A percentile compares a stretch with the other conserved stretches of the same genome.
Conservation (phyloP, 2,113 vertebrate species). For the Hydropotes inermis region DNA sequence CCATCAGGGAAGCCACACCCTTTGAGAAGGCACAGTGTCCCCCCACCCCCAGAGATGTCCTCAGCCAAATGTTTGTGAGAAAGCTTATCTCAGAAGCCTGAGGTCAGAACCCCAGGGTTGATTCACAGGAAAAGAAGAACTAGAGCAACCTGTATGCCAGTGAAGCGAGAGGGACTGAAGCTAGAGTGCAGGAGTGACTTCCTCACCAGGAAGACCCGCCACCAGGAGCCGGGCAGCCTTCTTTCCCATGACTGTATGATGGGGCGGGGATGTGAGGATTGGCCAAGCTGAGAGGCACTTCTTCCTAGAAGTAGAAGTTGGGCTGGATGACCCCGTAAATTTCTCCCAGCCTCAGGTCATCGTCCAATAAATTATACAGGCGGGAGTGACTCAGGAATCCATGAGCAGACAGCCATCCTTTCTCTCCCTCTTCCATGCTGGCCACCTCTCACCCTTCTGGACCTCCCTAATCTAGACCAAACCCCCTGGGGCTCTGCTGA, state of each 20-base stretch:
- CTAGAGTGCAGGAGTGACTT: not conserved
- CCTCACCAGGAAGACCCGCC: not conserved
- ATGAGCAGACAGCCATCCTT: not conserved
- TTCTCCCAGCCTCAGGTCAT: not conserved
- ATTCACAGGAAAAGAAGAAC: not conserved
- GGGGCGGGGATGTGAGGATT: accelerated
- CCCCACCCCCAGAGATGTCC: not conserved
- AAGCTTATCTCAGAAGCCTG: not conserved
- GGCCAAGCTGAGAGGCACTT: not conserved
- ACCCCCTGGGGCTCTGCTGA: not conserved
- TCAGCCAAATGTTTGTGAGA: not conserved
- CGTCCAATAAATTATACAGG: not conserved
- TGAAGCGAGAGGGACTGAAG: not conserved
- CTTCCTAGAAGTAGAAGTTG: not conserved
- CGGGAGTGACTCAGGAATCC: not conserved
- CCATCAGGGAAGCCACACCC: not conserved
- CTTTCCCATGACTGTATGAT: not conserved
- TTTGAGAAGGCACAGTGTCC: not conserved
- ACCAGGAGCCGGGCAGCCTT: not conserved
- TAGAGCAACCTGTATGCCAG: not conserved
- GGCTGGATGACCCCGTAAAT: not conserved
- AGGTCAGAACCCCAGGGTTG: not conserved
- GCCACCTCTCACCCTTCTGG: not conserved
- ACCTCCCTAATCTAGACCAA: not conserved
- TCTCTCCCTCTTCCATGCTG: not conserved